A percentile compares a stretch with the other conserved stretches of the same genome.
Conservation (phyloP, 2,888 invertebrate species). For the Griposia aprilina region DNA sequence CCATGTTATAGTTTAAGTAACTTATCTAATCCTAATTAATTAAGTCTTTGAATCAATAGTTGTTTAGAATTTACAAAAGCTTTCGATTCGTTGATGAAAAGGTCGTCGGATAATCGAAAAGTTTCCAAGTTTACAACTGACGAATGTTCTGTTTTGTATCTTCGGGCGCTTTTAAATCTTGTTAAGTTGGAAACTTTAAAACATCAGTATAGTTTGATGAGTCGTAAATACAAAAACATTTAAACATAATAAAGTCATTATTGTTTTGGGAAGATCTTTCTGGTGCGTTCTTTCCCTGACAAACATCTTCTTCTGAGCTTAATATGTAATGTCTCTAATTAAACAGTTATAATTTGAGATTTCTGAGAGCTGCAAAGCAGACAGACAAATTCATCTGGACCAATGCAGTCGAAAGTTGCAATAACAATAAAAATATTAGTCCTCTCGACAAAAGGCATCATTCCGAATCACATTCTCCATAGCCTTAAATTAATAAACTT, state of each 20-base stretch:
- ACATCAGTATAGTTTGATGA: not conserved
- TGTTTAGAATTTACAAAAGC: conserved; percentile 7
- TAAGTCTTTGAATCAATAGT: not conserved
- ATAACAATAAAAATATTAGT: no score
- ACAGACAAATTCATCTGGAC: no score
- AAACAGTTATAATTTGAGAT: no score
- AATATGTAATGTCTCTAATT: no score
- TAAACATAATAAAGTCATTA: no score
- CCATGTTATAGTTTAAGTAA: not conserved
- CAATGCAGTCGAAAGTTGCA: no score
- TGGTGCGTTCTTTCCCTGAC: no score
- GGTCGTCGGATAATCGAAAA: not conserved
- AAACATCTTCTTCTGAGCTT: no score
- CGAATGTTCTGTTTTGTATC: not conserved
- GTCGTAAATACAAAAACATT: not conserved
- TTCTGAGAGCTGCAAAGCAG: no score
- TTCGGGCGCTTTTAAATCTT: not conserved
- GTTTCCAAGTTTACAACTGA: not conserved
- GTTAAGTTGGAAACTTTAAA: not conserved
- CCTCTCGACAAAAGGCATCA: not conserved
- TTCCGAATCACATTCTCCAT: not conserved
- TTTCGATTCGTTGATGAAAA: conserved; percentile 5
- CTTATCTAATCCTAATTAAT: not conserved
- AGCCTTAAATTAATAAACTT: not conserved
- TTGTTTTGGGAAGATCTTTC: no score